Evolutionary conservation across 2,113 vertebrate genomes (phyloP).

Genomic region (Acanthisitta chloris): DNA sequence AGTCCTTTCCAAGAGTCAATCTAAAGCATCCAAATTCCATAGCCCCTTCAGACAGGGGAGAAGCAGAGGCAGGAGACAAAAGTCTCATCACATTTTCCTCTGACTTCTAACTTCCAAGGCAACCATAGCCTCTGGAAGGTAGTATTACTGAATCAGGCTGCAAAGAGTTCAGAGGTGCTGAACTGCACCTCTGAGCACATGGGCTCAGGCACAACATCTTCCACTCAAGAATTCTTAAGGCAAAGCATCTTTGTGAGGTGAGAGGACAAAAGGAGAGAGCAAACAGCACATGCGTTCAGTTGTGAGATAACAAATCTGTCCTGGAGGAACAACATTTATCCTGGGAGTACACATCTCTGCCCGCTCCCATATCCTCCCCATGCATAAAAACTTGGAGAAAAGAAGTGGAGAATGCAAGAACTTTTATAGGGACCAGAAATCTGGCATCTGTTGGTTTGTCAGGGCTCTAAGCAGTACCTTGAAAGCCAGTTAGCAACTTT

Average conservation of each 20-base stretch:
- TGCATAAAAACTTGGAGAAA: background rate
- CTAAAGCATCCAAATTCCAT: background rate
- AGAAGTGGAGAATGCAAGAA: background rate
- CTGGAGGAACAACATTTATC: background rate
- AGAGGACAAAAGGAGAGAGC: background rate
- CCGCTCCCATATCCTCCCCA: background rate
- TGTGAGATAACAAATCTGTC: background rate
- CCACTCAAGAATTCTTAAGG: background rate
- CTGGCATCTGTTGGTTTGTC: background rate
- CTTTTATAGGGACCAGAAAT: background rate
- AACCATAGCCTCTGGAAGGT: background rate
- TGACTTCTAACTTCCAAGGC: background rate
- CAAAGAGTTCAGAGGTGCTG: background rate
- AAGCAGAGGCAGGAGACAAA: slow-evolving; percentile 4
- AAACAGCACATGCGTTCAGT: background rate
- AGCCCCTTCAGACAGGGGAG: background rate
- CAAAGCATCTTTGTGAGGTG: background rate
- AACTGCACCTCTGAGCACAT: no score
- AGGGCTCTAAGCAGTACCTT: background rate
- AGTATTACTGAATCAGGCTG: background rate
- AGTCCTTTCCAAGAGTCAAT: background rate
- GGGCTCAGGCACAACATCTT: background rate
- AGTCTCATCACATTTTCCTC: background rate
- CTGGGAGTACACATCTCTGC: background rate
- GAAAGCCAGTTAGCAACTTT: background rate